These are phyloP conservation scores for Cataglyphis albicans DNA, from an alignment of 2,888 invertebrate genomes.

Conservation along the genomic window DNA sequence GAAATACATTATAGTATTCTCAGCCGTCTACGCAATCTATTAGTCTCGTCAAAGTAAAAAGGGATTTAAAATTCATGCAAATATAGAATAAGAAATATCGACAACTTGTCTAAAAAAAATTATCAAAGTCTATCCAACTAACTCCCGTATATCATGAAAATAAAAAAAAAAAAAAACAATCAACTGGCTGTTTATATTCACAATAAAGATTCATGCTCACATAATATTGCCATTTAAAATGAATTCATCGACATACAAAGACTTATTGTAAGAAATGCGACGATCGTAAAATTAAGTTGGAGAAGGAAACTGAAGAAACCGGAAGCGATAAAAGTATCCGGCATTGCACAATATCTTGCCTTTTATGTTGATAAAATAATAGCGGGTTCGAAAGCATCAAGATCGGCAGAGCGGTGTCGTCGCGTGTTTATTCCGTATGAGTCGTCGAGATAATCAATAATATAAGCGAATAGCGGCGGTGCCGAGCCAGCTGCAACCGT, in stretches of 20 bases:
- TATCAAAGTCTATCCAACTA: slow-evolving; percentile 29
- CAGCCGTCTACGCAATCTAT: not conserved
- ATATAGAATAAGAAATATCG: slow-evolving; percentile 18
- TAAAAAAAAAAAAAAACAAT: slow-evolving; percentile 25
- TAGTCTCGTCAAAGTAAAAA: not conserved
- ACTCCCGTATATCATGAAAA: slow-evolving; percentile 6
- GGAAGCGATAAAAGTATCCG: slow-evolving; percentile 1
- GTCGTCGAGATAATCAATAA: slow-evolving; percentile 51
- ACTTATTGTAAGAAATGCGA: not conserved
- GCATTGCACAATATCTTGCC: not conserved
- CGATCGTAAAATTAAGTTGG: not conserved
- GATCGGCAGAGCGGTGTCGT: slow-evolving; percentile 16
- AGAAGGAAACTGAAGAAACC: not conserved
- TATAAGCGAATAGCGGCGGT: slow-evolving; percentile 48
- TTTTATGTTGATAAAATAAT: not conserved
- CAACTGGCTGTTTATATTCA: slow-evolving; percentile 38
- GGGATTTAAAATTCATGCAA: slow-evolving; percentile 28
- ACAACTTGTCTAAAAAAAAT: slow-evolving; percentile 34
- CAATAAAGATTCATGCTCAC: slow-evolving; percentile 23
- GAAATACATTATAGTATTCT: slow-evolving; percentile 34
- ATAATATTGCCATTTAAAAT: slow-evolving; percentile 28
- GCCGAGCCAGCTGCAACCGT: slow-evolving; percentile 49
- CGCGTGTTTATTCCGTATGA: slow-evolving; percentile 41
- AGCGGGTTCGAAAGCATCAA: not conserved
- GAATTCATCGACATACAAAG: not conserved